Evolutionary conservation across 2,888 invertebrate genomes (phyloP), one percentile per base, ranked within the genome.

Genomic region (Ectemnius cavifrons): DNA sequence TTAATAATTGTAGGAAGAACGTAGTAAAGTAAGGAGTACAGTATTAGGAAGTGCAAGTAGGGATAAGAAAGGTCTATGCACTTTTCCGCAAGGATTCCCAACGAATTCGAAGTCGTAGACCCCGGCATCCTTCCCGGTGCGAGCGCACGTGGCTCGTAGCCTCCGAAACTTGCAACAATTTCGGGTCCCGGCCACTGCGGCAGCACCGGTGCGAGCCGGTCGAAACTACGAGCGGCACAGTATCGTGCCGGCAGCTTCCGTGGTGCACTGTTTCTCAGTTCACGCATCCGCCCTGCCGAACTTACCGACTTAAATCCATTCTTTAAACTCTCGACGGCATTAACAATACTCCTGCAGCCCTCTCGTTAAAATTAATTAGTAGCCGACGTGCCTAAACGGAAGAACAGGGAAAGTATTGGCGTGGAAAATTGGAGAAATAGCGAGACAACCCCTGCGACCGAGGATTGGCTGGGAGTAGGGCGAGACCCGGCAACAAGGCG

Each of bases 111-210:
- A 49, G 52, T 57, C 8, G 13, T 47, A 62, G 46, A 57, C 57
- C 64, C 63, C 63, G 72, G 58, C 67, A 72, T 68, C 65, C 23
- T 52, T 58, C 57, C 58, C n/a, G 20, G 58, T 37, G 37, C 61
- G 49, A 63, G 47, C 69, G 77, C 77, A 78, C 77, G 78, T 78
- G 77, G 78, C 73, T 77, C 62, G 46, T 78, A 47, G 52, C 37
- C 67, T 23, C 70, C 61, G 52, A 59, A 79, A 73, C 62, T 58
- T 67, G 67, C 63, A 63, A 70, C 63, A 77, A 84, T 76, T 84
- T 87, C 86, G 83, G 85, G 82, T 86, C 84, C 81, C 79, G 78
- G 71, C 86, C 87, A 77, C 67, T 68, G 82, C 64, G 87, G 87
- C 87, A 86, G 85, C 87, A 86, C 83, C 67, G 71, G 63, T 70